phyloP scores from a whole-genome alignment of 1,140 invertebrate genomes.

The Phymorhynchus buccinoides region DNA sequence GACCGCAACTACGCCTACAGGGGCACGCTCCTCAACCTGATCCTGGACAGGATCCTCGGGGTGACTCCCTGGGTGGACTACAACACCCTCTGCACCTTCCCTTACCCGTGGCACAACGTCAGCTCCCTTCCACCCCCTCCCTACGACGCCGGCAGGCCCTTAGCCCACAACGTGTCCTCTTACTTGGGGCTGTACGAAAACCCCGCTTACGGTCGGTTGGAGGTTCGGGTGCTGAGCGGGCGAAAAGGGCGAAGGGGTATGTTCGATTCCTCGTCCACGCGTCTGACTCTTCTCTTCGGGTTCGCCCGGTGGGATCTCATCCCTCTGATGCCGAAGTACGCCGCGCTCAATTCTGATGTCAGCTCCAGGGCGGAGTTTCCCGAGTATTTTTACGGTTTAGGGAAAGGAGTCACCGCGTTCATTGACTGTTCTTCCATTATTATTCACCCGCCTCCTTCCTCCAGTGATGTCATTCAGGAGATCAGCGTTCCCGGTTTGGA shows the following conservation, averaged over 20 bases:
- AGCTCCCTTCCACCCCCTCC: constrained; percentile 18
- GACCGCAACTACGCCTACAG: constrained; percentile 51
- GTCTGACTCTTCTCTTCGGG: constrained; percentile 12
- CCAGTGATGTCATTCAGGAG: not conserved
- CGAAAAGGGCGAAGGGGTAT: not conserved
- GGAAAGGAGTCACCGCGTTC: constrained; percentile 6
- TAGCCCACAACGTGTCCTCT: constrained; percentile 28
- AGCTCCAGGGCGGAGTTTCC: constrained; percentile 16
- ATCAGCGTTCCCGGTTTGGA: constrained; percentile 15
- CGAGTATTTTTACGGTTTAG: constrained; percentile 38
- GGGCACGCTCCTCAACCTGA: constrained; percentile 46
- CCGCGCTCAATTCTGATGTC: not conserved
- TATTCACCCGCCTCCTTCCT: constrained; percentile 25
- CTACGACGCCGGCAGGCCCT: constrained; percentile 28
- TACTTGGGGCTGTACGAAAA: constrained; percentile 46
- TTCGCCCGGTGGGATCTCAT: constrained; percentile 29
- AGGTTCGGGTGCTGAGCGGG: constrained; percentile 2
- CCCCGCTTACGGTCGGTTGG: constrained; percentile 41
- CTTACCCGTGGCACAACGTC: constrained; percentile 40
- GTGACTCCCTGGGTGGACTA: constrained; percentile 55
- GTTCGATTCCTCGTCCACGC: not conserved
- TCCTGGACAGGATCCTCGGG: constrained; percentile 53
- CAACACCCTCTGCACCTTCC: constrained; percentile 52
- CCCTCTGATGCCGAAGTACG: not conserved
- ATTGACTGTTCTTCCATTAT: constrained; percentile 19